Evolutionary conservation across 2,113 vertebrate species (phyloP).

Genomic region (Craseonycteris thonglongyai): DNA sequence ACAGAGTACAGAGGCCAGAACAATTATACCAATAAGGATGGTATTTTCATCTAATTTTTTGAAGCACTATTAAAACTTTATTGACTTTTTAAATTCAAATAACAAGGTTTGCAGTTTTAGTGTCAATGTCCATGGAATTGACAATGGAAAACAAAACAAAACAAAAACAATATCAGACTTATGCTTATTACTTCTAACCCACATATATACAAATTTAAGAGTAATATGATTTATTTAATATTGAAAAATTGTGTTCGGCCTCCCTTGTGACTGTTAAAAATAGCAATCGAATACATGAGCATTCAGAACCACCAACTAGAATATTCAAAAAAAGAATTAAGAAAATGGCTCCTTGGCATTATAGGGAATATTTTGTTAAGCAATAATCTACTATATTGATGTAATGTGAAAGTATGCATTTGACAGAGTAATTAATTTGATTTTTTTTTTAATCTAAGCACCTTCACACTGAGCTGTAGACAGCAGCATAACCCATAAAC

Average conservation of each 20-base stretch:
- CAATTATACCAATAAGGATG: not conserved
- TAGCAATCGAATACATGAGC: not conserved
- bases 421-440: constrained; percentile 10
- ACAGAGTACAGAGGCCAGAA: not conserved
- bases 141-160: not conserved
- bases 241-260: not conserved
- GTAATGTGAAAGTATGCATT: not conserved
- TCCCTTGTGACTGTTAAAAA: not conserved
- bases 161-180: not conserved
- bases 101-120: not conserved
- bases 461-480: not conserved
- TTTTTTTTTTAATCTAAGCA: not conserved
- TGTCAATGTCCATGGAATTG: not conserved
- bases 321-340: not conserved
- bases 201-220: not conserved
- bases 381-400: not conserved
- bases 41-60: not conserved
- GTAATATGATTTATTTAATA: not conserved
- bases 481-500: not conserved
- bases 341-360: not conserved
- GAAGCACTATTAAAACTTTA: not conserved
- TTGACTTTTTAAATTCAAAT: not conserved
- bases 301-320: not conserved
- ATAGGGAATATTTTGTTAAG: not conserved
- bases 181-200: not conserved